Evolutionary conservation across 37 sponge, comb jelly and placozoan genomes (phyloP).

Genomic region (Axinella damicornis): DNA sequence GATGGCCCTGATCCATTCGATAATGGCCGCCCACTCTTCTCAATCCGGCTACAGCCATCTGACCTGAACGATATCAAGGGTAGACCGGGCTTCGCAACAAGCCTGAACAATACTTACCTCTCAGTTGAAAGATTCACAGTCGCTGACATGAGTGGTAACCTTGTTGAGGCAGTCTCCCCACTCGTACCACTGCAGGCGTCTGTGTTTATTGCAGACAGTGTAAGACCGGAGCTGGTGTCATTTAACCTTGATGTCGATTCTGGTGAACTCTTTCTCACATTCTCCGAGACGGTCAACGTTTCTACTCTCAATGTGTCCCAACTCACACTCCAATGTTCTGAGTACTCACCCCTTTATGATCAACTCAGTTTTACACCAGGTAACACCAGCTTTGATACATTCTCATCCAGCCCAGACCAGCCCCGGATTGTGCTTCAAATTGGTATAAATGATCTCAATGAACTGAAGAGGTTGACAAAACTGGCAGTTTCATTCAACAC

Average conservation of each 20-base stretch:
- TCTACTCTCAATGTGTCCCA: constrained; percentile 65
- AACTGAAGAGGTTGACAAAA: constrained; percentile 70
- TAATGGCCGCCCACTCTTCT: constrained; percentile 71
- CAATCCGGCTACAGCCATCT: constrained; percentile 42
- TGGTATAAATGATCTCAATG: constrained; percentile 79
- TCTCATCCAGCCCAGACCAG: constrained; percentile 68
- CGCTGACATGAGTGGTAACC: constrained; percentile 81
- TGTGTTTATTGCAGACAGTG: constrained; percentile 53
- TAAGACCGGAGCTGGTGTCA: constrained; percentile 63
- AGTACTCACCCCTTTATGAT: constrained; percentile 29
- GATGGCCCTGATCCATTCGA: constrained; percentile 53
- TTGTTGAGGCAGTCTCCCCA: constrained; percentile 34
- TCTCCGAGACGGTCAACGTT: constrained; percentile 87
- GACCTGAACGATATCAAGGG: constrained; percentile 90
- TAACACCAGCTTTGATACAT: constrained; percentile 33
- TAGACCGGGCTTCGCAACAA: constrained; percentile 51
- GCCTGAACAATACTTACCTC: constrained; percentile 59
- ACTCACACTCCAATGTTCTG: constrained; percentile 64
- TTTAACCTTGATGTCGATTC: constrained; percentile 86
- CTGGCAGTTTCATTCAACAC: constrained; percentile 71
- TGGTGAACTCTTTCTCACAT: constrained; percentile 68
- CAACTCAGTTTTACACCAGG: constrained; percentile 63
- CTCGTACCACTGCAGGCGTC: constrained; percentile 37
- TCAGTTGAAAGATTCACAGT: constrained; percentile 59
- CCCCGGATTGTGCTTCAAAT: constrained; percentile 74